Percentiles rank a stretch among this genome's conserved stretches.
These are phyloP conservation scores for Hydrochoerus hydrochaeris DNA, from an alignment of 2,113 vertebrate species.

Conservation along the genomic window DNA sequence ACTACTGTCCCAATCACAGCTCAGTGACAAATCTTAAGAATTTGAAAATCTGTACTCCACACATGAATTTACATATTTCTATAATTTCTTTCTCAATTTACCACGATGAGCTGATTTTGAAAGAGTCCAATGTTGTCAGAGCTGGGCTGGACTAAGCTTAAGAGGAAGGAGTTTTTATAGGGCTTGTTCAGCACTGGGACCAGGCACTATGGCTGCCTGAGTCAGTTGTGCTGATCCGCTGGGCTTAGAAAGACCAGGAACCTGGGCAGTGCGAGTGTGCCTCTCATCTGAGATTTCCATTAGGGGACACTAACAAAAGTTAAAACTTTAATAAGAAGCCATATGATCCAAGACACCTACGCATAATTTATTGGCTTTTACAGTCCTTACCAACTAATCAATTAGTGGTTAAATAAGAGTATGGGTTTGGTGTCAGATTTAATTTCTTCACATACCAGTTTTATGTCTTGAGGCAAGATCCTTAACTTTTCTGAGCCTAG, in stretches of 20 bases:
- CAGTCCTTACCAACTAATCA: constrained; percentile 7
- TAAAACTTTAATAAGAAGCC: constrained; percentile 35
- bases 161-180: constrained; percentile 50
- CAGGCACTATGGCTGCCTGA: background rate
- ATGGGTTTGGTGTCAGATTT: background rate
- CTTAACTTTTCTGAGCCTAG: background rate
- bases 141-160: constrained; percentile 35
- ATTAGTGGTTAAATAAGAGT: constrained; percentile 1
- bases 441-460: background rate
- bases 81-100: constrained; percentile 27
- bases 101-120: constrained; percentile 22
- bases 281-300: background rate
- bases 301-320: background rate
- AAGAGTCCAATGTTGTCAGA: constrained; percentile 55
- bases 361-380: constrained; percentile 26
- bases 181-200: background rate
- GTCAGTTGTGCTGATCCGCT: background rate
- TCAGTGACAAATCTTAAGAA: background rate
- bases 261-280: background rate
- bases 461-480: constrained; percentile 10
- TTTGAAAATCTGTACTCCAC: constrained; percentile 16
- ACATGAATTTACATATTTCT: constrained; percentile 42
- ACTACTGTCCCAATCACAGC: background rate
- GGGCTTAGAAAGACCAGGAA: background rate
- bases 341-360: background rate